These are phyloP conservation scores for Epinephelus lanceolatus DNA, from an alignment of 2,113 vertebrate species.

Conservation along the genomic window DNA sequence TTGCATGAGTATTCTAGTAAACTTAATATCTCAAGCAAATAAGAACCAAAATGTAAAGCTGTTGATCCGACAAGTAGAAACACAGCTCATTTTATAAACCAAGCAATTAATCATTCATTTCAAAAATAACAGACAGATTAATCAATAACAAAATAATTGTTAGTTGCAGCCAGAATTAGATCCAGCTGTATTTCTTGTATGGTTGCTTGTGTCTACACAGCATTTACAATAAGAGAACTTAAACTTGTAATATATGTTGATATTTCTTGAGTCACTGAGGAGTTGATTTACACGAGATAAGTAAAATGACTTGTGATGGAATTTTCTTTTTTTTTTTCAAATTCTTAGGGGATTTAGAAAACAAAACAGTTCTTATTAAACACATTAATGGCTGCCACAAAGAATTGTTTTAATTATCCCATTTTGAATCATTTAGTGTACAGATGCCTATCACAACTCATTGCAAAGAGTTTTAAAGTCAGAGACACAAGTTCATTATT, in stretches of 20 bases:
- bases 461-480: not conserved
- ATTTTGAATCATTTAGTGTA: not conserved
- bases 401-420: not conserved
- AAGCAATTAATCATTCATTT: not conserved
- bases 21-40: not conserved
- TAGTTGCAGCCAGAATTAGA: not conserved
- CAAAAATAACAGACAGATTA: not conserved
- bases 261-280: not conserved
- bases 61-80: too few species aligned
- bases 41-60: not conserved
- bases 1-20: not conserved
- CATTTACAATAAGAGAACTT: not conserved
- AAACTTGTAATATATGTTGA: too few species aligned
- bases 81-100: not conserved
- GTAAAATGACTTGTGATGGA: not conserved
- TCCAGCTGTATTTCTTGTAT: not conserved
- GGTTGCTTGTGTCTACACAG: not conserved
- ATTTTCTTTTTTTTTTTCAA: not conserved
- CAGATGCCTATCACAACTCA: not conserved
- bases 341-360: not conserved
- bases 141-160: not conserved
- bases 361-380: not conserved
- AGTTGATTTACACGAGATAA: not conserved
- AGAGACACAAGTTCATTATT: slow-evolving; percentile 10
- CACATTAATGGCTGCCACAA: not conserved